A percentile compares a stretch with the other conserved stretches of the same genome.
phyloP scores from a whole-genome alignment of 2,797 vertebrate species.

The Eleutherodactylus coqui region DNA sequence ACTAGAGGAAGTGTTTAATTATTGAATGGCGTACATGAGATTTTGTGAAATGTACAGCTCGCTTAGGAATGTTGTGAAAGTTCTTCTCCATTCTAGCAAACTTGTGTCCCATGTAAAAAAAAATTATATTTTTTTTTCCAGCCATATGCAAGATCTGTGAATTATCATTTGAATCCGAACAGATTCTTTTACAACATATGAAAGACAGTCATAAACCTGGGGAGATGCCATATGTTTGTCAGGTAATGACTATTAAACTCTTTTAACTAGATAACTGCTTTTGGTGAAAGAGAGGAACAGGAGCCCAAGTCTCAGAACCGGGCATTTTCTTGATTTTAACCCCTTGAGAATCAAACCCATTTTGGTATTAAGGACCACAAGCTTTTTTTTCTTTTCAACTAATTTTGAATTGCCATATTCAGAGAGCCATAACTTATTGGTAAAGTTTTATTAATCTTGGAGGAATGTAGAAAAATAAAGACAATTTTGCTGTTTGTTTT shows the following conservation, averaged over 20 bases:
- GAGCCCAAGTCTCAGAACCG: too few species aligned
- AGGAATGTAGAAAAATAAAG: too few species aligned
- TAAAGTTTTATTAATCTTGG: too few species aligned
- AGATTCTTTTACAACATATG: conserved; percentile 98
- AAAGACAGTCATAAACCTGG: conserved; percentile 98
- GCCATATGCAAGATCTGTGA: conserved; percentile 99
- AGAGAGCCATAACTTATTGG: too few species aligned
- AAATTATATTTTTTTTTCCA: conserved; percentile 67
- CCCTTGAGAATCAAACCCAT: too few species aligned
- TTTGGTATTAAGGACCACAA: too few species aligned
- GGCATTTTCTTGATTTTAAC: too few species aligned
- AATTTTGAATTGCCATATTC: too few species aligned
- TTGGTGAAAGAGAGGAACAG: too few species aligned
- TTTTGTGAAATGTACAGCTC: neutral
- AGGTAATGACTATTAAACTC: conserved; percentile 76
- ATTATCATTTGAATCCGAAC: conserved; percentile 96
- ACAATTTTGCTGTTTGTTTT: too few species aligned
- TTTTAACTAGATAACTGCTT: neutral
- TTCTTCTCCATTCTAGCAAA: neutral
- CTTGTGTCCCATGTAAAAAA: neutral
- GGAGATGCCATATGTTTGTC: conserved; percentile 98
- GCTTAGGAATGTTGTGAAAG: neutral
- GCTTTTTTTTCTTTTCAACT: too few species aligned
- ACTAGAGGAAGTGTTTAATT: neutral
- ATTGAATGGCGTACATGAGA: neutral